Conservation (phyloP, 2,888 invertebrate species). For the Cotesia congregata region DNA sequence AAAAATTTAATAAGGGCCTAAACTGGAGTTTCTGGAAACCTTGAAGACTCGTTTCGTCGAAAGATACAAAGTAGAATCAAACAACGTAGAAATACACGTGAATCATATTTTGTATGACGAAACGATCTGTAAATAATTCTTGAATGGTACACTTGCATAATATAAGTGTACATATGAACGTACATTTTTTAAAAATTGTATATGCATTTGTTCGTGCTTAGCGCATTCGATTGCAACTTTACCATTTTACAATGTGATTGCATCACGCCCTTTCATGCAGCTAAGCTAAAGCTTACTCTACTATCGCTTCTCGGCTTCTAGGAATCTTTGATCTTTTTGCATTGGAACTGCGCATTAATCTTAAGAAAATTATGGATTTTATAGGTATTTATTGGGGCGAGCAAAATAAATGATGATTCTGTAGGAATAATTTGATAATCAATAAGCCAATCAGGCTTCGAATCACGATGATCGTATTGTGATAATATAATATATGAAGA, state of each 20-base stretch:
- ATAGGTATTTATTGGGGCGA: too few species aligned
- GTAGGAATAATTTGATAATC: too few species aligned
- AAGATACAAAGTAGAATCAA: neutral
- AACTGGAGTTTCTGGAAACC: neutral
- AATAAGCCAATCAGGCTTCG: too few species aligned
- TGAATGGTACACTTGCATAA: neutral
- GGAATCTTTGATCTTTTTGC: neutral
- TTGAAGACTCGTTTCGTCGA: neutral
- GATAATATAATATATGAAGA: too few species aligned
- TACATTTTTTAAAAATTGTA: constrained; percentile 23
- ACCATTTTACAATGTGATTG: constrained; percentile 42
- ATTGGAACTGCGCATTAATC: neutral
- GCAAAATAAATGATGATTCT: too few species aligned
- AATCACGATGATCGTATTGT: too few species aligned
- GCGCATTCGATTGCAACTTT: constrained; percentile 37
- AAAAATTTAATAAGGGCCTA: constrained; percentile 1
- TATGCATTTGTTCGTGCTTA: constrained; percentile 34
- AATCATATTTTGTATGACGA: constrained; percentile 18
- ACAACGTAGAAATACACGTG: neutral
- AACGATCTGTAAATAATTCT: constrained; percentile 32
- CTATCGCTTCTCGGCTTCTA: neutral
- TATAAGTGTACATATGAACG: neutral
- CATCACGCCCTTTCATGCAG: constrained; percentile 36
- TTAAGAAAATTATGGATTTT: neutral
- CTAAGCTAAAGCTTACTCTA: constrained; percentile 24